phyloP scores from a whole-genome alignment of 2,888 invertebrate genomes.

The Maniola hyperantus region DNA sequence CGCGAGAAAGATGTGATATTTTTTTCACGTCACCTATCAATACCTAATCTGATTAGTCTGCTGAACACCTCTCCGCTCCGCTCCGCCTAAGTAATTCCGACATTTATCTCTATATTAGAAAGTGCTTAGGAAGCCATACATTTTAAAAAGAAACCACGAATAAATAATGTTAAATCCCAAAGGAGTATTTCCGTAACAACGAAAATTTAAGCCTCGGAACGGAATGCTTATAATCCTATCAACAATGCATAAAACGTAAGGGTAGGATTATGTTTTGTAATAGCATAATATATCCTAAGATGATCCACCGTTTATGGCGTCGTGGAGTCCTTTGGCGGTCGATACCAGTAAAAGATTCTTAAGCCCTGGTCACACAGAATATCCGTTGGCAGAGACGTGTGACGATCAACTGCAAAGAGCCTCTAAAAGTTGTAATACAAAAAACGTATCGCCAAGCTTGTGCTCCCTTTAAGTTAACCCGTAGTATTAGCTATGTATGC shows the following conservation, averaged over 20 bases:
- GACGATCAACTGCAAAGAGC: too few species aligned
- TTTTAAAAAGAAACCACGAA: background rate
- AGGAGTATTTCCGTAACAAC: background rate
- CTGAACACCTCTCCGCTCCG: too few species aligned
- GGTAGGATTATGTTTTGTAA: conserved; percentile 26
- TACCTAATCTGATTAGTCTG: too few species aligned
- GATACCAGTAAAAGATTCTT: background rate
- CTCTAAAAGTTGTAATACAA: too few species aligned
- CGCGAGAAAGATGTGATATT: too few species aligned
- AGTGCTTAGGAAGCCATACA: background rate
- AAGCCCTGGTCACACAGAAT: background rate
- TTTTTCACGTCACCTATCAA: too few species aligned
- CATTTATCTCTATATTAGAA: too few species aligned
- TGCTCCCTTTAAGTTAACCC: too few species aligned
- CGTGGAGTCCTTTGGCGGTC: conserved; percentile 20
- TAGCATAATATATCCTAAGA: conserved; percentile 29
- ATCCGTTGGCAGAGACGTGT: too few species aligned
- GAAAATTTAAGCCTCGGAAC: conserved; percentile 19
- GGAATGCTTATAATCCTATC: conserved; percentile 33
- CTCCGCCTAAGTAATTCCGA: too few species aligned
- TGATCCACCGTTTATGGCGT: conserved; percentile 29
- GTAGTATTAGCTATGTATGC: too few species aligned
- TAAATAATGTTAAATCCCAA: conserved; percentile 4
- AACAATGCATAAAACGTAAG: conserved; percentile 29
- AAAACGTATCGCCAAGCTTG: too few species aligned